Evolutionary conservation across 2,888 invertebrate species (phyloP).

Genomic region (Volucella inanis): DNA sequence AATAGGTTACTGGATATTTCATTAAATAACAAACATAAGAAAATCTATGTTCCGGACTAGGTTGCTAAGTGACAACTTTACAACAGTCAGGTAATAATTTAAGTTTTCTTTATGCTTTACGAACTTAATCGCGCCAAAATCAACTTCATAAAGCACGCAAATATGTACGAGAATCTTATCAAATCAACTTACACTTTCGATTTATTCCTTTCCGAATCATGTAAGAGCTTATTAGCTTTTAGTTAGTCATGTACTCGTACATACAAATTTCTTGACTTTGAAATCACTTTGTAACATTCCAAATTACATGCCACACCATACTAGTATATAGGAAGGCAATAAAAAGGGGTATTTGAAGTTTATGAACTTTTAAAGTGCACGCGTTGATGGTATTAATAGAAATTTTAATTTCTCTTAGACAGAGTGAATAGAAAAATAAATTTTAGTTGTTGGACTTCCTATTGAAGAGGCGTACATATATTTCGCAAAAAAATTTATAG

Average conservation of each 20-base stretch:
- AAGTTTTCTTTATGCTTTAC: too few relatives aligned
- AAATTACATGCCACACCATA: neutral
- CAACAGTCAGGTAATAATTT: too few relatives aligned
- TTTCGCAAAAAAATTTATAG: conserved; percentile 28
- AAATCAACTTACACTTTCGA: conserved; percentile 5
- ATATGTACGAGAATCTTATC: neutral
- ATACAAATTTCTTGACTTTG: conserved; percentile 29
- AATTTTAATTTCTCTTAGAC: neutral
- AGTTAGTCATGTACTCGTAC: neutral
- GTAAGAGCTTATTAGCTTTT: conserved; percentile 16
- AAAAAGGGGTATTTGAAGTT: conserved; percentile 15
- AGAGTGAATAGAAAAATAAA: conserved; percentile 19
- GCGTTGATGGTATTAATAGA: conserved; percentile 28
- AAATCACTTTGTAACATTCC: conserved; percentile 34
- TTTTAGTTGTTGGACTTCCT: conserved; percentile 8
- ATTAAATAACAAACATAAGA: too few relatives aligned
- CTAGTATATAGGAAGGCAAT: conserved; percentile 6
- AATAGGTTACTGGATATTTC: too few relatives aligned
- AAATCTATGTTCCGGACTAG: too few relatives aligned
- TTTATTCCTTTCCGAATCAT: neutral
- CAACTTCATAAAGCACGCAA: neutral
- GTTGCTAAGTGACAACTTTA: too few relatives aligned
- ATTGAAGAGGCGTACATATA: conserved; percentile 15
- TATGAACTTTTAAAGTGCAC: conserved; percentile 45
- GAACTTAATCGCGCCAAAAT: neutral